Evolutionary conservation across 2,888 invertebrate species (phyloP).

Genomic region (Apamea epomidion): DNA sequence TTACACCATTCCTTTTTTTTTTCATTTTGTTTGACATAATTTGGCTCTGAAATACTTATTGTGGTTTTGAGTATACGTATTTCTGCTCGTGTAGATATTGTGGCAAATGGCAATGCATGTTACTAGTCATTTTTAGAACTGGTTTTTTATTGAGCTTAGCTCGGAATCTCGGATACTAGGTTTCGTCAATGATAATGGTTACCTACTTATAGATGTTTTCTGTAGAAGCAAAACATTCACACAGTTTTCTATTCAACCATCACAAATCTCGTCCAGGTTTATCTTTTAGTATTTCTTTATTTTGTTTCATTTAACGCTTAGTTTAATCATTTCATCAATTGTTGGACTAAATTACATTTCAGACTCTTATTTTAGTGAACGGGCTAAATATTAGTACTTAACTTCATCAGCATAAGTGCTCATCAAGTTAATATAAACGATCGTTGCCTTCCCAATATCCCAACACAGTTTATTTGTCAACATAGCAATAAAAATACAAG

Average conservation of each 20-base stretch:
- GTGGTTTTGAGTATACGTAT: not conserved
- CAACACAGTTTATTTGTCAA: conserved; percentile 41
- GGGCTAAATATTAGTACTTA: not conserved
- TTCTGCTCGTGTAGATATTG: not conserved
- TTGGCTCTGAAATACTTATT: not conserved
- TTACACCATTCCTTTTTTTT: conserved; percentile 5
- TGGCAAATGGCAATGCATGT: not conserved
- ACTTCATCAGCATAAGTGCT: conserved; percentile 14
- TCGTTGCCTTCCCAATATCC: not conserved
- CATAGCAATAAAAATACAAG: conserved; percentile 35
- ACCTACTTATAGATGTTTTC: no score
- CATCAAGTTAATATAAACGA: conserved; percentile 2
- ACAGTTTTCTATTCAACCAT: not conserved
- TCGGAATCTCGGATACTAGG: not conserved
- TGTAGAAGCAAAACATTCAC: not conserved
- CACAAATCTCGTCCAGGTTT: not conserved
- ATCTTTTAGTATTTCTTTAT: not conserved
- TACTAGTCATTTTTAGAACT: not conserved
- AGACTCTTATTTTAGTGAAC: not conserved
- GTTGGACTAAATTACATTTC: no score
- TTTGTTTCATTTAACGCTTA: not conserved
- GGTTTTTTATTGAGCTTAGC: not conserved
- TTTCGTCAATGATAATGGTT: not conserved
- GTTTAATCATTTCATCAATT: not conserved
- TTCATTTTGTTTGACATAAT: not conserved